phyloP scores from a whole-genome alignment of 1,140 invertebrate genomes.

The Leptinotarsa defecta region DNA sequence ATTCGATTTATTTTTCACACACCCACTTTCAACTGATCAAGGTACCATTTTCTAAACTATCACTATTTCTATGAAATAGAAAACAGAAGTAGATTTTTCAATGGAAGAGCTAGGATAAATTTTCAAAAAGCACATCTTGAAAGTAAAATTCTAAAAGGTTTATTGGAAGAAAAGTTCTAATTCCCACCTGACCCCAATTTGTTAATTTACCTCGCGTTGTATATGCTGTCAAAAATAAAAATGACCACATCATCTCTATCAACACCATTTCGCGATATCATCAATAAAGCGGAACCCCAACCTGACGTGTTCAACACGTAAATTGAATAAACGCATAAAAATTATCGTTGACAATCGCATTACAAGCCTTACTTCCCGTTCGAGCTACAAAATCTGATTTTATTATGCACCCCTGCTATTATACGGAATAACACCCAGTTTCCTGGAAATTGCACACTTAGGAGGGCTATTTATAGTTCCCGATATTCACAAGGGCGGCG shows the following conservation, averaged over 20 bases:
- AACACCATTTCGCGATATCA: conserved; percentile 1
- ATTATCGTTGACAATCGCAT: conserved; percentile 20
- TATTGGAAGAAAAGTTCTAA: no score
- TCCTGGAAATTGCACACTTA: conserved; percentile 24
- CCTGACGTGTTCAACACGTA: conserved; percentile 1
- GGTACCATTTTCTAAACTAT: no score
- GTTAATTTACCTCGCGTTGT: no score
- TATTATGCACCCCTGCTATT: conserved; percentile 27
- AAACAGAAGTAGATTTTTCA: no score
- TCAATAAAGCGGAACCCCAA: not conserved
- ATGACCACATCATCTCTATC: not conserved
- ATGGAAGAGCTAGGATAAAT: no score
- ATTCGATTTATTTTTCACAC: no score
- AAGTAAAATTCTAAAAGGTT: no score
- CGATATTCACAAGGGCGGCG: conserved; percentile 3
- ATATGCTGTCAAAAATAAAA: no score
- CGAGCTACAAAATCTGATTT: conserved; percentile 17
- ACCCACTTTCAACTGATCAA: no score
- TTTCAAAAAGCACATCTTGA: no score
- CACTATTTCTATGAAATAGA: no score
- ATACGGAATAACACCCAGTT: conserved; percentile 23
- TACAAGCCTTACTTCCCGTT: conserved; percentile 24
- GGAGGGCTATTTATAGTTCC: conserved; percentile 8
- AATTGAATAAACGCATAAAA: conserved; percentile 22
- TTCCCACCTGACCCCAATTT: no score